A percentile compares a stretch with the other conserved stretches of the same genome.
phyloP scores from a whole-genome alignment of 2,113 vertebrate genomes.

The Zosterops borbonicus region DNA sequence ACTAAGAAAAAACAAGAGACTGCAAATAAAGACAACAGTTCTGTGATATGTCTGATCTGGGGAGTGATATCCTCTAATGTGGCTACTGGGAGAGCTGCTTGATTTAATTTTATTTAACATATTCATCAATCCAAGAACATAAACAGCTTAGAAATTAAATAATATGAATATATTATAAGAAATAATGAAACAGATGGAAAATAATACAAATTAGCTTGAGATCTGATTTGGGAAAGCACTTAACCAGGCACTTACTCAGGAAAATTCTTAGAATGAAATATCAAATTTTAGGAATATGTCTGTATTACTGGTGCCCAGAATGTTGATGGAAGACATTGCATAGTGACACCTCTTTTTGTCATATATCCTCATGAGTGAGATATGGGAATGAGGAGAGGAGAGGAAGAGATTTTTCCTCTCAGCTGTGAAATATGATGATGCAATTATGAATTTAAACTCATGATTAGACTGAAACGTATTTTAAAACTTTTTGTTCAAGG shows the following conservation, averaged over 20 bases:
- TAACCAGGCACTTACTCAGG: neutral
- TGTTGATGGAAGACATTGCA: neutral
- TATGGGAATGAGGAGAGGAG: neutral
- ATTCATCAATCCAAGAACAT: constrained; percentile 2
- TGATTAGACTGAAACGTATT: neutral
- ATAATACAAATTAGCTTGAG: neutral
- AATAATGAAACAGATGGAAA: neutral
- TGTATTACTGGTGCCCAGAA: neutral
- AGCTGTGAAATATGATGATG: neutral
- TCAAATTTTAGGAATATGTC: neutral
- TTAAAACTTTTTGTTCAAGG: neutral
- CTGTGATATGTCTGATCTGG: neutral
- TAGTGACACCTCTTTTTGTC: neutral
- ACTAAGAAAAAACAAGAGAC: neutral
- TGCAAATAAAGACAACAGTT: neutral
- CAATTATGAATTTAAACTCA: neutral
- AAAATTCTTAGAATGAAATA: neutral
- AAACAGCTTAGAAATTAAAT: constrained; percentile 16
- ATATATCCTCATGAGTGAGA: accelerated
- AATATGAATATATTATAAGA: neutral
- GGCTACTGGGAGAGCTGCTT: neutral
- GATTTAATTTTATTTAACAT: constrained; percentile 33
- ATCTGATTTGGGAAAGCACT: neutral
- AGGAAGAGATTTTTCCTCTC: neutral
- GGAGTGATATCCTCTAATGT: neutral